A percentile compares a stretch with the other conserved stretches of the same genome.
These are phyloP conservation scores for Drosophila demipolita DNA, from an alignment of 2,888 invertebrate genomes.

Conservation along the genomic window DNA sequence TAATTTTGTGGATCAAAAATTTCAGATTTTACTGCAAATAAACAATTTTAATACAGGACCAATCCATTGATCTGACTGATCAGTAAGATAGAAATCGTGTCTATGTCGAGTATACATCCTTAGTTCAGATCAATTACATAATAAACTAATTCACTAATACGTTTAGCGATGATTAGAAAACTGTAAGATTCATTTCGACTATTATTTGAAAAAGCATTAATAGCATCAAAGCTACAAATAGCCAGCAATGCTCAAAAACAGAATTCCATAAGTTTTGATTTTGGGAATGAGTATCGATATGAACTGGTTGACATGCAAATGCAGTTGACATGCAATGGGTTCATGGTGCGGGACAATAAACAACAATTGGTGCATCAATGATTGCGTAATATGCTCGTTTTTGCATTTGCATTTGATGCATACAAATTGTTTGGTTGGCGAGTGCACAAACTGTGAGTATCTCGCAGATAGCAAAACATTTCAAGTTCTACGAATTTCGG, in stretches of 20 bases:
- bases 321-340: slow-evolving; percentile 41
- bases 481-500: slow-evolving; percentile 16
- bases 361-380: slow-evolving; percentile 59
- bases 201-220: neutral
- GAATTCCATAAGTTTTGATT: neutral
- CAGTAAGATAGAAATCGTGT: neutral
- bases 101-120: neutral
- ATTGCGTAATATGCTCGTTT: slow-evolving; percentile 56
- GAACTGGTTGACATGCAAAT: slow-evolving; percentile 10
- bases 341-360: slow-evolving; percentile 47
- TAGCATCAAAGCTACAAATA: neutral
- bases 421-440: slow-evolving; percentile 45
- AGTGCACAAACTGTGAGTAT: slow-evolving; percentile 26
- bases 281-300: neutral
- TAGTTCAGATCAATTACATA: neutral
- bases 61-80: neutral
- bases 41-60: neutral
- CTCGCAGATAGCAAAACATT: slow-evolving; percentile 33
- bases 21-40: neutral
- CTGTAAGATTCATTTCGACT: neutral
- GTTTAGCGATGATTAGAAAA: neutral
- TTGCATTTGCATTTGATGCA: slow-evolving; percentile 71
- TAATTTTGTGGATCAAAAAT: neutral
- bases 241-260: neutral
- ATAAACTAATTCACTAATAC: neutral